Evolutionary conservation across 2,113 vertebrate species (phyloP).

Genomic region (Rhynchopsitta pachyrhyncha): DNA sequence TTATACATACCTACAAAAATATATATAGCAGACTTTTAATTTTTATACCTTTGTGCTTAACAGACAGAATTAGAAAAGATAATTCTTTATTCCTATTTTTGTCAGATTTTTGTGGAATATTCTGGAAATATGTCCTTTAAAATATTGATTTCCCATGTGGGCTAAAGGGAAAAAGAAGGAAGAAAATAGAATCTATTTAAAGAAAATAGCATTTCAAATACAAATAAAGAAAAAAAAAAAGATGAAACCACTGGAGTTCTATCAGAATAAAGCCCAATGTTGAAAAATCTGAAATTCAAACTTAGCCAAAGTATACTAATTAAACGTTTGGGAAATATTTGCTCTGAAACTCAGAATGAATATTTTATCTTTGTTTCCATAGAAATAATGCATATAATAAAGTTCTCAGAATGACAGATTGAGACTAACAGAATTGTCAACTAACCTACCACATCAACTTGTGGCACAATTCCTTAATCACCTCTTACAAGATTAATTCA

Average conservation of each 20-base stretch:
- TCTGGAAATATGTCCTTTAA: background rate
- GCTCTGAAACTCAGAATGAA: background rate
- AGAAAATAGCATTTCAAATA: background rate
- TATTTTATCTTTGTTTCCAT: background rate
- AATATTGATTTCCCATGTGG: background rate
- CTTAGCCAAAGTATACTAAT: background rate
- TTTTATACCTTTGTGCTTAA: background rate
- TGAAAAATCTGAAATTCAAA: background rate
- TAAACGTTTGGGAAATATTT: background rate
- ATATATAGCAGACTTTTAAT: background rate
- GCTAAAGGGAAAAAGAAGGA: background rate
- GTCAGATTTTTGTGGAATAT: background rate
- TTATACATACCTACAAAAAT: background rate
- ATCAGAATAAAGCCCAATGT: accelerated
- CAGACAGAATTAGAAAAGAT: background rate
- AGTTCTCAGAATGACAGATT: background rate
- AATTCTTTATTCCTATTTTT: background rate
- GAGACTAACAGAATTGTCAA: background rate
- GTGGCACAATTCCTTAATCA: background rate
- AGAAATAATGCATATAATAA: background rate
- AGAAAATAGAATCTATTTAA: background rate
- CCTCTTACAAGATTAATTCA: background rate
- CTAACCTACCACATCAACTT: background rate
- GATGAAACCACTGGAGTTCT: background rate
- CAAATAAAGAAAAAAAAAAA: background rate